Evolutionary conservation across 2,888 invertebrate species (phyloP).

Genomic region (Hypselothyrea guttata): DNA sequence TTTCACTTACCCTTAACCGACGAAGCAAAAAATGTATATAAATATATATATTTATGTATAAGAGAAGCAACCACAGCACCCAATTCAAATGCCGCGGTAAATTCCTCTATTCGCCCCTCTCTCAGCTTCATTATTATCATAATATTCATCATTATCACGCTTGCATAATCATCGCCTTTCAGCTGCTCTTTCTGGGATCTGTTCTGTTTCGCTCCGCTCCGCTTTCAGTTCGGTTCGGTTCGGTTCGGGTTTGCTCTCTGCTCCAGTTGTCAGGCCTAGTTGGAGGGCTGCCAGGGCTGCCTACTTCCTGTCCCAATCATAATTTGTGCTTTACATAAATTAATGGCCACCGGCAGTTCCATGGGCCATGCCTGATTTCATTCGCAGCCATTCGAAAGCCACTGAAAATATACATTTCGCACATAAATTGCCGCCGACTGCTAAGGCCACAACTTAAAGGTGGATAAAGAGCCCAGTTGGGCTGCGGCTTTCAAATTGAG

Average conservation of each 20-base stretch:
- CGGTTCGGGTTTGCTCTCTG: slow-evolving; percentile 5
- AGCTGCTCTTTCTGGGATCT: slow-evolving; percentile 40
- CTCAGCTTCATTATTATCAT: slow-evolving; percentile 55
- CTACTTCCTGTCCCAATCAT: slow-evolving; percentile 61
- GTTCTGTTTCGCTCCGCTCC: background rate
- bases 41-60: no score
- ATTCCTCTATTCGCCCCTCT: slow-evolving; percentile 7
- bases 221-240: background rate
- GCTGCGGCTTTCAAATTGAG: no score
- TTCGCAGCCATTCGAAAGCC: slow-evolving; percentile 33
- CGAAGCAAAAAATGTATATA: background rate
- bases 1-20: slow-evolving; percentile 74
- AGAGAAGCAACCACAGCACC: slow-evolving; percentile 36
- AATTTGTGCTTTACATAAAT: slow-evolving; percentile 80
- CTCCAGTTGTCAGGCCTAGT: slow-evolving; percentile 68
- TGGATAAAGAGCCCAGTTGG: slow-evolving; percentile 17
- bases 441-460: slow-evolving; percentile 43
- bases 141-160: slow-evolving; percentile 41
- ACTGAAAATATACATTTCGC: slow-evolving; percentile 46
- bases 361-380: slow-evolving; percentile 58
- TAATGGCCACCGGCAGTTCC: slow-evolving; percentile 69
- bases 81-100: slow-evolving; percentile 30
- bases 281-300: slow-evolving; percentile 53
- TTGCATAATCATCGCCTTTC: slow-evolving; percentile 61
- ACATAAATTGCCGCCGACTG: slow-evolving; percentile 66